phyloP scores from a whole-genome alignment of 2,888 invertebrate genomes.

The Pachliopta kotzebuea region DNA sequence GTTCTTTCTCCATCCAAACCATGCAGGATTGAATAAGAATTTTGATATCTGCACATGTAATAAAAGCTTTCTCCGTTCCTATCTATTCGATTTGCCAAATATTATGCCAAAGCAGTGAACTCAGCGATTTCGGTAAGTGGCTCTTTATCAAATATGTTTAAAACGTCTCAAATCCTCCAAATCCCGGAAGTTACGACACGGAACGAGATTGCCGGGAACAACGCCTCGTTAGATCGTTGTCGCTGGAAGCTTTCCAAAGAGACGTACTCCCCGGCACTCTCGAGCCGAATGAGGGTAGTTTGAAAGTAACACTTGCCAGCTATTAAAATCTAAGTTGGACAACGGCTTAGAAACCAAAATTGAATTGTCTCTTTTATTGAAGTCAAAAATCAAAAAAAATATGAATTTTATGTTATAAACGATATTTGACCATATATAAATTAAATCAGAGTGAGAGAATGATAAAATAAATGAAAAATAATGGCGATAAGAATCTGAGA shows the following conservation, averaged over 20 bases:
- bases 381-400: too few relatives aligned
- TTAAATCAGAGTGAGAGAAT: too few relatives aligned
- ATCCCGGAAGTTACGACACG: conserved; percentile 6
- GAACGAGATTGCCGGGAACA: conserved; percentile 5
- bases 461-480: too few relatives aligned
- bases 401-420: too few relatives aligned
- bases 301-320: conserved; percentile 32
- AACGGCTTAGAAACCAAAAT: too few relatives aligned
- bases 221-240: conserved; percentile 27
- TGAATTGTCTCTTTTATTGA: too few relatives aligned
- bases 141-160: conserved; percentile 25
- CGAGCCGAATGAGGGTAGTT: conserved; percentile 29
- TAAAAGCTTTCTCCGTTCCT: not conserved
- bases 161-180: conserved; percentile 11
- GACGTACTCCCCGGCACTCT: conserved; percentile 22
- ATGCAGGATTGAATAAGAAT: too few relatives aligned
- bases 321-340: conserved; percentile 11
- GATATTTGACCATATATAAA: too few relatives aligned
- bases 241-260: conserved; percentile 34
- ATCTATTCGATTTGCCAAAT: conserved; percentile 15
- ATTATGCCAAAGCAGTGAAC: conserved; percentile 7
- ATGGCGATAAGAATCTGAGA: too few relatives aligned
- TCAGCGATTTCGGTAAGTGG: conserved; percentile 13
- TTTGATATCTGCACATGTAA: too few relatives aligned
- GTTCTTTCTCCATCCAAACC: too few relatives aligned